Evolutionary conservation across 2,113 vertebrate species (phyloP).

Genomic region (Thinocorus orbignyianus): DNA sequence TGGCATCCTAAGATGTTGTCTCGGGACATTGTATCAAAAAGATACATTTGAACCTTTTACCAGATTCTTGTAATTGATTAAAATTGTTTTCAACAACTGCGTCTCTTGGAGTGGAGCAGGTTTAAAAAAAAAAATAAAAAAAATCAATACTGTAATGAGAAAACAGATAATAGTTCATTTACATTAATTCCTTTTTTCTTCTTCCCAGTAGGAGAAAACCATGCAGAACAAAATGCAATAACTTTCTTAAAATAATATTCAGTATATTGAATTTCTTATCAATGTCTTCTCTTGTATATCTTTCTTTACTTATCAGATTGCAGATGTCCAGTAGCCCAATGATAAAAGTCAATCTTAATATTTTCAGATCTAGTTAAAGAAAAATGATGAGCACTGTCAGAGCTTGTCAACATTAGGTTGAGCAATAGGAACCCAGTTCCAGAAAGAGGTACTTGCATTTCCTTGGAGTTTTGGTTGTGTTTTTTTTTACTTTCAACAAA

Average conservation of each 20-base stretch:
- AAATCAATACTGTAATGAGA: not conserved
- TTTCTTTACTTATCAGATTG: not conserved
- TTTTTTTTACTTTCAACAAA: not conserved
- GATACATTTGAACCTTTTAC: not conserved
- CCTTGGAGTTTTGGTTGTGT: not conserved
- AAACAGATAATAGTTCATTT: not conserved
- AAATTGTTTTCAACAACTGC: not conserved
- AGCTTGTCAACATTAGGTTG: not conserved
- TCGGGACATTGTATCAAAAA: not conserved
- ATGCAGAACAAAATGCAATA: not conserved
- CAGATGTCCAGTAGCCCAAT: not conserved
- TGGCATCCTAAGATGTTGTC: not conserved
- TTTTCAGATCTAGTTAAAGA: constrained; percentile 19
- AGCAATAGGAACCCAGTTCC: not conserved
- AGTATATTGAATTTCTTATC: not conserved
- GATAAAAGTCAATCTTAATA: not conserved
- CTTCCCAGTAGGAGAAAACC: not conserved
- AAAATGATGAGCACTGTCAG: not conserved
- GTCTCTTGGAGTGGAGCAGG: not conserved
- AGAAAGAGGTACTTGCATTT: not conserved
- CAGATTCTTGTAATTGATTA: not conserved
- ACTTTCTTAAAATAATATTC: not conserved
- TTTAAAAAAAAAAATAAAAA: not conserved
- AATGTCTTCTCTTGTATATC: not conserved
- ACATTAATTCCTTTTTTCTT: not conserved